phyloP scores from a whole-genome alignment of 2,888 invertebrate species.

The Gerris lacustris region DNA sequence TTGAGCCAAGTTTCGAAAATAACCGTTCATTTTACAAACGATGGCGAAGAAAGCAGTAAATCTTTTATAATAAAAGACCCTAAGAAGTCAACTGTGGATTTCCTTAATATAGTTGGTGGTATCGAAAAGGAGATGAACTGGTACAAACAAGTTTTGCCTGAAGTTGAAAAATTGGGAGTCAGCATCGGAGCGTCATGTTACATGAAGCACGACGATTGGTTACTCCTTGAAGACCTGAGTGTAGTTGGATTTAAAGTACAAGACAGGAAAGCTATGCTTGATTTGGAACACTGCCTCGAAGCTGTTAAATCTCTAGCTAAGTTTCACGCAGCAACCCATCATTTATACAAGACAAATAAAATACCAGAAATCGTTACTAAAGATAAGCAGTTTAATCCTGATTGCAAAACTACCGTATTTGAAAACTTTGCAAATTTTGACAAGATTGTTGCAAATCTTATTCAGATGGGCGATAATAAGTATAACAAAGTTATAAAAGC shows the following conservation, averaged over 20 bases:
- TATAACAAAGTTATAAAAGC: no score
- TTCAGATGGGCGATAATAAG: no score
- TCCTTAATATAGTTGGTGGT: not conserved
- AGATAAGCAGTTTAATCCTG: not conserved
- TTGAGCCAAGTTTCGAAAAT: not conserved
- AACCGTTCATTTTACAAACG: not conserved
- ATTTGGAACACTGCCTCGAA: not conserved
- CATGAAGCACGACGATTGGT: not conserved
- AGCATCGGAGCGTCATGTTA: not conserved
- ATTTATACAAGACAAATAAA: not conserved
- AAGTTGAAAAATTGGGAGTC: not conserved
- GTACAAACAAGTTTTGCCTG: not conserved
- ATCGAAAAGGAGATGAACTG: not conserved
- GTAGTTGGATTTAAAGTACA: not conserved
- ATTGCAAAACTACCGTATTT: not conserved
- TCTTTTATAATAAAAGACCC: not conserved
- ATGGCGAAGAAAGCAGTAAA: not conserved
- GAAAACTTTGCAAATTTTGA: no score
- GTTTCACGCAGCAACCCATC: not conserved
- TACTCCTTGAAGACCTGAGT: not conserved
- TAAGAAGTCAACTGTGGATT: not conserved
- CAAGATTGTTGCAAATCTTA: no score
- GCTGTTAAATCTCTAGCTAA: not conserved
- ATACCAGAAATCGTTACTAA: not conserved
- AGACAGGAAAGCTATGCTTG: not conserved